These are phyloP conservation scores for Furcula furcula DNA, from an alignment of 2,888 invertebrate genomes.

Conservation along the genomic window DNA sequence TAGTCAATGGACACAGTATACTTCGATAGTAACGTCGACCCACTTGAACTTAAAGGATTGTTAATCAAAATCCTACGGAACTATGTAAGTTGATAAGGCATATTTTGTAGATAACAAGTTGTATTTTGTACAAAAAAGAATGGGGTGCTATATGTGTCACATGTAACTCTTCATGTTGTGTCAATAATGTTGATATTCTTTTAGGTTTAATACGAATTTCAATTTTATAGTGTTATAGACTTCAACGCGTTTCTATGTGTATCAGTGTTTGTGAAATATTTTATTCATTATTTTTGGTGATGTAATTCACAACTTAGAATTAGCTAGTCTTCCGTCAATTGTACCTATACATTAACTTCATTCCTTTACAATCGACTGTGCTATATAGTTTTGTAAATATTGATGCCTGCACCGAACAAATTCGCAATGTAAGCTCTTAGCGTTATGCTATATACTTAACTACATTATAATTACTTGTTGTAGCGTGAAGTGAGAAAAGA, in stretches of 20 bases:
- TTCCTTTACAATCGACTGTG: conserved; percentile 30
- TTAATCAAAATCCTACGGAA: conserved; percentile 8
- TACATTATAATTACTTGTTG: not conserved
- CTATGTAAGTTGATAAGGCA: conserved; percentile 6
- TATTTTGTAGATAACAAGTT: conserved; percentile 17
- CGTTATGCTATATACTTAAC: not conserved
- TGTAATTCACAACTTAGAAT: conserved; percentile 18
- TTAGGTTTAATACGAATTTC: conserved; percentile 12
- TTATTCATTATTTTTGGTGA: conserved; percentile 14
- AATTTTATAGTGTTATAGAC: conserved; percentile 11
- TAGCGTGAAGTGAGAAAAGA: no score
- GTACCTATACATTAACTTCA: conserved; percentile 36
- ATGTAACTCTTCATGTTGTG: no score
- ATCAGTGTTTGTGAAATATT: conserved; percentile 16
- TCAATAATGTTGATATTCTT: no score
- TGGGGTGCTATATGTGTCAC: conserved; percentile 26
- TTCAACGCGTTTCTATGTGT: conserved; percentile 14
- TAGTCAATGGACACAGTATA: conserved; percentile 7
- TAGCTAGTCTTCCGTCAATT: conserved; percentile 37
- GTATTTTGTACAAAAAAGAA: conserved; percentile 13
- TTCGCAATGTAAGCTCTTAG: not conserved
- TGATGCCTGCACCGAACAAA: not conserved
- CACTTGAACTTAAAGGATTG: not conserved
- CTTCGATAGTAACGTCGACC: not conserved
- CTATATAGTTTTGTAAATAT: conserved; percentile 8